Percentiles rank a stretch among this genome's conserved stretches.
phyloP scores from a whole-genome alignment of 1,140 invertebrate species.

The Pemphigus obesinymphae region DNA sequence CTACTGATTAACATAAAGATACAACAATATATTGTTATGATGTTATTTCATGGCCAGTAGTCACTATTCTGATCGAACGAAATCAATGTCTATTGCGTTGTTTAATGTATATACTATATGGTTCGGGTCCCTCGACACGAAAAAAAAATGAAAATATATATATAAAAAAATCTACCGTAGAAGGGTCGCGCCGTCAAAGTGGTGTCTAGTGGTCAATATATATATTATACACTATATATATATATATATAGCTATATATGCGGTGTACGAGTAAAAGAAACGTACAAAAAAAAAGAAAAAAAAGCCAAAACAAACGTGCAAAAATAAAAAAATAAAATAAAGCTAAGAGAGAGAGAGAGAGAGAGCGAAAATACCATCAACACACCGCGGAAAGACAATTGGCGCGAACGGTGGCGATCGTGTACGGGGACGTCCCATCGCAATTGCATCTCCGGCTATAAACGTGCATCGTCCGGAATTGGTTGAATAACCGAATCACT shows the following conservation, averaged over 20 bases:
- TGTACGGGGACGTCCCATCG: conserved; percentile 27
- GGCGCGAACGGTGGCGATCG: not conserved
- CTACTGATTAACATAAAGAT: too few species aligned
- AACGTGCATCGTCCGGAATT: conserved; percentile 27
- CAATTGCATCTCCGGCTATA: conserved; percentile 12
- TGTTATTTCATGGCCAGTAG: too few species aligned
- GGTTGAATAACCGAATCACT: conserved; percentile 41
- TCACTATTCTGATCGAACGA: too few species aligned
- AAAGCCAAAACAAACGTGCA: not conserved
- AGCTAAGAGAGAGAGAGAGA: not conserved
- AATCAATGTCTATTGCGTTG: too few species aligned
- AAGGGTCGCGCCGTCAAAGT: not conserved
- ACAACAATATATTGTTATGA: too few species aligned
- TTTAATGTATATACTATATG: too few species aligned
- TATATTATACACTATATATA: not conserved
- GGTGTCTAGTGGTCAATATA: conserved; percentile 6
- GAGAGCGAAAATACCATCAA: too few species aligned
- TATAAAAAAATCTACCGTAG: too few species aligned
- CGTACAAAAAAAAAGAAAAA: not conserved
- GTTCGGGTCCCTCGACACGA: too few species aligned
- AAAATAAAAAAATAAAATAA: conserved; percentile 1
- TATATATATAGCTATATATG: not conserved
- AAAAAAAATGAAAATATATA: too few species aligned
- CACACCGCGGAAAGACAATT: not conserved
- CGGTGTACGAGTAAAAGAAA: not conserved